Conservation (phyloP, 92 coral and sea anemone species). For the Umimayanthus chanpuru region DNA sequence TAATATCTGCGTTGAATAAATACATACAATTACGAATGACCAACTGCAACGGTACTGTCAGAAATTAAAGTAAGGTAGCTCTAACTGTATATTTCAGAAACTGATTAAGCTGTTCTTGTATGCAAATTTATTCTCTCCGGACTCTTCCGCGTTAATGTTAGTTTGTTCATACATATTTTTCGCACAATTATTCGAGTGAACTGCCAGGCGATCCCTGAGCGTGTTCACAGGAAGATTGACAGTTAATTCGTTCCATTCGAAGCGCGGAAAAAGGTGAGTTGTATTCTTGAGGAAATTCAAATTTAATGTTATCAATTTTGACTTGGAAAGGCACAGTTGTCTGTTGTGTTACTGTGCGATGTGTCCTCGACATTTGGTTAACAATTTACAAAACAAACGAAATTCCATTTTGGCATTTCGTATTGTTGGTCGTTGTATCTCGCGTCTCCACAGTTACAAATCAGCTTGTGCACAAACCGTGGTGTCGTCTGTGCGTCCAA, state of each 20-base stretch:
- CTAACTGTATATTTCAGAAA: not conserved
- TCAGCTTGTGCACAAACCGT: not conserved
- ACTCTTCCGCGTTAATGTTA: not conserved
- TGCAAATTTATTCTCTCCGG: conserved; percentile 4
- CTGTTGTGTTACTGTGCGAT: not conserved
- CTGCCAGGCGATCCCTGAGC: not conserved
- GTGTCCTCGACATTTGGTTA: conserved; percentile 3
- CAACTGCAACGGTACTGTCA: not conserved
- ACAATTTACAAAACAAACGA: conserved; percentile 20
- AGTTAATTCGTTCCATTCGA: not conserved
- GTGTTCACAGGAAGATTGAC: not conserved
- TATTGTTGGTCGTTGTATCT: not conserved
- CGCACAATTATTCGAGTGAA: not conserved
- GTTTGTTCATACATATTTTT: not conserved
- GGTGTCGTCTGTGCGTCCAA: not conserved
- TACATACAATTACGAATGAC: not conserved
- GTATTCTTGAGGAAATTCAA: not conserved
- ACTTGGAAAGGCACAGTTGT: not conserved
- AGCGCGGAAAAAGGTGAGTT: conserved; percentile 7
- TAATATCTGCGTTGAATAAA: not conserved
- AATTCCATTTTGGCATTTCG: conserved; percentile 14
- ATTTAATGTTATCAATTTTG: not conserved
- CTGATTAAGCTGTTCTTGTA: not conserved
- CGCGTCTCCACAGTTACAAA: not conserved
- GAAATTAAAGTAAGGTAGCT: not conserved